Evolutionary conservation across 2,113 vertebrate species (phyloP), one percentile per base, ranked within the genome.

Genomic region (Macquaria australasica): DNA sequence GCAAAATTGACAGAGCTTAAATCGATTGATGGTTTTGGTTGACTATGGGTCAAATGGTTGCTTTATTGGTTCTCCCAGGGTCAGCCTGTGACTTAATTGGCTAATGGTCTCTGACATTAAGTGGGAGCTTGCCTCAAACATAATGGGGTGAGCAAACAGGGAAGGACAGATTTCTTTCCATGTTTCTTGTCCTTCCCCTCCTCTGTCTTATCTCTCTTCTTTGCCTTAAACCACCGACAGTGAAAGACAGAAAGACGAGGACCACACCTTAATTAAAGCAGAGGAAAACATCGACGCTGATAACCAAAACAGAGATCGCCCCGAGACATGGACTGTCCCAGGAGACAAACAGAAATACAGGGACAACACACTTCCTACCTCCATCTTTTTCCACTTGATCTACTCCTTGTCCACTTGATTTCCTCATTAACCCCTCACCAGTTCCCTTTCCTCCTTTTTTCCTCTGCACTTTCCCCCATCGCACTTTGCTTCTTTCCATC

Each of bases 91-190:
- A 82, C 43, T 62, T 77, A 60, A 88, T 81, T 82, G 59, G 53
- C 77, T 79, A 82, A 88, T 88, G 76, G 70, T 39, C 43, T 83
- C 15, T 74, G 79, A 85, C 77, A 87, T 48, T 70, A 81, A 86
- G 68, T 81, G 60, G 48, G 14, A 25, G 68, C 75, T 56, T 11
- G 51, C 23, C 39, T 43, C 12, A 43, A 43, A 90, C 28, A 18
- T 68, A n/a, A 58, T 10, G 12, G 16, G 48, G 18, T 11, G 64
- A 58, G 39, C 21, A 50, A 73, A 79, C 25, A 31, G 18, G 20
- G 60, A 55, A 34, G 1, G 43, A 39, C 39, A 56, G 39, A 50
- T 2, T 31, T 18, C 3, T 62, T 76, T 69, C 11, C 9, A 0
- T 21, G 10, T 41, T 34, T 58, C n/a, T 66, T 43, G 15, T 69